Conservation (phyloP, 1,140 invertebrate species). For the Berghia stephanieae region DNA sequence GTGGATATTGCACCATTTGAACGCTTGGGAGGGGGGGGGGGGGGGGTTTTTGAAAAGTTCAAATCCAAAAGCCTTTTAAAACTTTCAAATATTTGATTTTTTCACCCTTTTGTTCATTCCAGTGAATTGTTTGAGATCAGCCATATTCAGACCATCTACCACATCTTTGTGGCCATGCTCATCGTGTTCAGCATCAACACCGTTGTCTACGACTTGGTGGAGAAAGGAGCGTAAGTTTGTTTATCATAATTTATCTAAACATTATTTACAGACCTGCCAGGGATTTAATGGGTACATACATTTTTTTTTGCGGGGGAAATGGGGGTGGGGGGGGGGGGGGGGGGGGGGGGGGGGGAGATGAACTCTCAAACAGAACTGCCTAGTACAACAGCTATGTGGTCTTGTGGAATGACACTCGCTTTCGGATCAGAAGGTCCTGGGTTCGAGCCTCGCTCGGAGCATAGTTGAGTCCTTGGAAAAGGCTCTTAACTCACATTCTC, state of each 20-base stretch:
- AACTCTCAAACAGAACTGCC: background rate
- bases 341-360: background rate
- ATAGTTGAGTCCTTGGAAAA: no score
- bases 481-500: no score
- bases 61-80: no score
- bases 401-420: no score
- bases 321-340: no score
- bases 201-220: conserved; percentile 76
- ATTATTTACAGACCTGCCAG: background rate
- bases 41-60: no score
- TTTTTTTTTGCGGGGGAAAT: background rate
- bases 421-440: no score
- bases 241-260: background rate
- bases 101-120: conserved; percentile 36
- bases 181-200: conserved; percentile 80
- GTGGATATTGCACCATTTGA: no score
- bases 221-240: conserved; percentile 78
- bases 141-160: conserved; percentile 84
- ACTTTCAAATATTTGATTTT: conserved; percentile 20
- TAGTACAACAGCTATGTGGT: no score
- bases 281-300: background rate
- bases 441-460: no score
- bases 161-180: conserved; percentile 84
- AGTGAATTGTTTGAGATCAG: conserved; percentile 82
- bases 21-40: no score